Evolutionary conservation across 2,888 invertebrate genomes (phyloP), one percentile per base, ranked within the genome.

Genomic region (Mythimna albipuncta): DNA sequence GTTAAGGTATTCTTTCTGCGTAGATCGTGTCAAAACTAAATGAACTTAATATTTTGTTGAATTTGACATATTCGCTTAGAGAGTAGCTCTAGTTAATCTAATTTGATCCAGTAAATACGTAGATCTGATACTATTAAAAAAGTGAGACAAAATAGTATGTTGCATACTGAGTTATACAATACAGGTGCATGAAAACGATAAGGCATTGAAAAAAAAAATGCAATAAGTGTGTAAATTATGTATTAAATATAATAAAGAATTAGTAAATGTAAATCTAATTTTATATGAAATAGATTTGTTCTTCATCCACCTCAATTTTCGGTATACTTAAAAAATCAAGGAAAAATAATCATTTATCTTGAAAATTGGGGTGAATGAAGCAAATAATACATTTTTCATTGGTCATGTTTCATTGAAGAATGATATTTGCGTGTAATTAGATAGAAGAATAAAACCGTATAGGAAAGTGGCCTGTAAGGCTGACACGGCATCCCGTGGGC

Each of bases 121-220:
- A 57, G 10, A 16, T 52, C 21, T 54, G 21, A 9, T 5, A 16
- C 7, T 52, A 2, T 6, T 44, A 21, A 47, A 59, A 69, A 52
- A 44, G 11, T 50, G 21, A 32, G 13, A 47, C 38, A 32, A 19
- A n/a, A 62, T 41, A 41, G 72, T 75, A 70, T 75, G 61, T 78
- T 78, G 75, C 78, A 78, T 75, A 75, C 61, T 75, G 61, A 75
- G 38, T 47, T 47, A 77, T 2, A 54, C 11, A 54, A 77, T 2
- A 54, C 11, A 47, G 59, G 44, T 52, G 44, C 2, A 44, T 7
- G 52, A 32, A n/a, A 19, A 32, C 47, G 21, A 0, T 38, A 61
- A 19, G 16, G 16, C 6, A 47, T 47, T 47, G 16, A n/a, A n/a
- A 47, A 47, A 47, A 19, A 19, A 47, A 19, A 16, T 19, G 0